phyloP scores from a whole-genome alignment of 2,888 invertebrate species.

The Netelia fuscicornis region DNA sequence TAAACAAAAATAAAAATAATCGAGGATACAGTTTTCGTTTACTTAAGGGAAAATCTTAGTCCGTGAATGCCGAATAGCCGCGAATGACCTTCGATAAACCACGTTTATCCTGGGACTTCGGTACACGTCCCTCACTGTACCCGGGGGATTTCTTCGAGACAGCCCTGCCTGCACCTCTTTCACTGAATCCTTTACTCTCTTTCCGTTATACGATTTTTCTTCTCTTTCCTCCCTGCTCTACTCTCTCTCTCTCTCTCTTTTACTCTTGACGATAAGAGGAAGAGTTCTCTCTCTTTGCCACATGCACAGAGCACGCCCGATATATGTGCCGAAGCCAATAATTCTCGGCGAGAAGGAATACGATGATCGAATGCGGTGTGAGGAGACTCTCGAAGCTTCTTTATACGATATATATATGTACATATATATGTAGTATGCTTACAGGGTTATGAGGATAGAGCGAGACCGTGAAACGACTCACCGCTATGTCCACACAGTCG shows the following conservation, averaged over 20 bases:
- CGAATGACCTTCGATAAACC: neutral
- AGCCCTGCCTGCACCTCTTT: neutral
- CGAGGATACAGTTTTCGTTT: neutral
- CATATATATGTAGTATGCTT: conserved; percentile 6
- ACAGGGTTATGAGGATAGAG: conserved; percentile 62
- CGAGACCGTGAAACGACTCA: conserved; percentile 41
- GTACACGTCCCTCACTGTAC: neutral
- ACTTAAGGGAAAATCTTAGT: neutral
- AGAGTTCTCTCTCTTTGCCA: conserved; percentile 14
- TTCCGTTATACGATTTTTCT: neutral
- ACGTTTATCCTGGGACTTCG: neutral
- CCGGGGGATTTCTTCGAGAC: neutral
- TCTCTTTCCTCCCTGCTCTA: neutral
- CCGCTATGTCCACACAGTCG: neutral
- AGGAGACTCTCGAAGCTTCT: conserved; percentile 71
- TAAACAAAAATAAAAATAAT: neutral
- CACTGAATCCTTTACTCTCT: conserved; percentile 9
- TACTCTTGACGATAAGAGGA: neutral
- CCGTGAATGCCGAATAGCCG: neutral
- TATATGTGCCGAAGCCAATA: conserved; percentile 76
- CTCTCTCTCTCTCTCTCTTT: neutral
- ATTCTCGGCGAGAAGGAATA: conserved; percentile 77
- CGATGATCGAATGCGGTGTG: conserved; percentile 81
- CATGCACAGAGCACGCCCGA: conserved; percentile 68
- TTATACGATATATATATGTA: conserved; percentile 27